Evolutionary conservation across 2,797 vertebrate genomes (phyloP), one percentile per base, ranked within the genome.

Genomic region (Coilia nasus): DNA sequence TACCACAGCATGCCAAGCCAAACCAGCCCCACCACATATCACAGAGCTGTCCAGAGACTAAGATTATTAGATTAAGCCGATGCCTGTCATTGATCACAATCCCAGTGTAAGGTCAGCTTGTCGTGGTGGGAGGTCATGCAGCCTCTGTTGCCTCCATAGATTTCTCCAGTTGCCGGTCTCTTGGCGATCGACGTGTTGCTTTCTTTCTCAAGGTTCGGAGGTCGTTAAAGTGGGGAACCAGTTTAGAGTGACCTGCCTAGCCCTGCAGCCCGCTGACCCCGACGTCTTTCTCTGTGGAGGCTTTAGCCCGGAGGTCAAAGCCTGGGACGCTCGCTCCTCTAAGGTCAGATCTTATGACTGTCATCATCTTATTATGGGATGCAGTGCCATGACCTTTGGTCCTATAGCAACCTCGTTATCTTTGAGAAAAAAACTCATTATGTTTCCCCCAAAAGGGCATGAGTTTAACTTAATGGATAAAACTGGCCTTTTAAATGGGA

Each of bases 201-300:
- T 82, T 44, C 3, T 67, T 19, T 88, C 56, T 86, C n/a, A 82
- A 99, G 98, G 97, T 83, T 95, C 96, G 88, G 94, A 94, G 86
- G 75, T 96, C 21, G 93, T 95, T 86, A 97, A 93, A 87, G 87
- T 94, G 83, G 95, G 93, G 85, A 97, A 95, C 84, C 95, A 96
- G 87, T 98, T 96, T 89, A 97, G 96, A 87, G 94, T 98, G 91
- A 97, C 96, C 80, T 90, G 95, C 0, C 92, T 96, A 86, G 96
- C 93, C 44, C 91, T 96, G 60, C 96, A 97, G 82, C 98, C 98
- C 47, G 89, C 91, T 82, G 96, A 96, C 84, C 95, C 95, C 5
- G 95, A 94, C 83, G 83, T 97, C 28, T 97, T 98, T 89, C 88
- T 99, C 87, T 98, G 97, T 57, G 98, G 97, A 83, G 98, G 98